Base-by-base conservation (phyloP, 2,797 vertebrate species). In the Chaetodon trifasciatus region DNA sequence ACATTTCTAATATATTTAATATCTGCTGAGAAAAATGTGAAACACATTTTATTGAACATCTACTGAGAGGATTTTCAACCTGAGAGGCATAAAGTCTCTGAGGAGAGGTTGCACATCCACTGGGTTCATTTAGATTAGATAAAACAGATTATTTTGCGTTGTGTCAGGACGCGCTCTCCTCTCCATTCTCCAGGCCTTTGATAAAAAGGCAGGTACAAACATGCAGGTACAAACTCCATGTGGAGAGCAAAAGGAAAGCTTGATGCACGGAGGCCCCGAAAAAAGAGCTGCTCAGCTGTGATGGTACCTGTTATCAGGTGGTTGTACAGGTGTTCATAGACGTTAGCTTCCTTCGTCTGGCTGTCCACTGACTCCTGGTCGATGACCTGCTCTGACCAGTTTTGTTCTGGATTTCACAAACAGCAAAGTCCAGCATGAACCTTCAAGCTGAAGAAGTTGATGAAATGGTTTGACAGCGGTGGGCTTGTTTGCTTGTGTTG, bases 61-160 rank as follows among this genome's bases (percentile, higher is more conserved):
- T 42, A 39, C 24, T 40, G 24, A 74, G 37, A 79, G 50, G 44
- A 65, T 70, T 71, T 71, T 58, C 7, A 65, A 17, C 21, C 39
- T 16, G n/a, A 63, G 16, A 40, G 37, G 32, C 13, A 32, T 44
- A 39, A 37, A 0, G 17, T 35, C 58, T 15, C 8, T 5, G 3
- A 3, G 23, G 2, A 47, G 12, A 61, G 12, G 6, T 8, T 44
- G 47, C 68, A 61, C 0, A 4, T 68, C 42, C 37, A 5, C 10
- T 58, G n/a, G 39, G 42, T 28, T 62, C 13, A 42, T 58, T 66
- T 47, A 63, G 24, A 81, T 76, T 12, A 81, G 28, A 56, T 44
- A 13, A 9, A 44, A 44, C 13, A 9, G 8, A 44, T 44, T 44
- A 44, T 44, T 44, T 32, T 32, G 28, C 28, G 4, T 3, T 3